Evolutionary conservation across 2,888 invertebrate species (phyloP).

Genomic region (Mycalesis mineus): DNA sequence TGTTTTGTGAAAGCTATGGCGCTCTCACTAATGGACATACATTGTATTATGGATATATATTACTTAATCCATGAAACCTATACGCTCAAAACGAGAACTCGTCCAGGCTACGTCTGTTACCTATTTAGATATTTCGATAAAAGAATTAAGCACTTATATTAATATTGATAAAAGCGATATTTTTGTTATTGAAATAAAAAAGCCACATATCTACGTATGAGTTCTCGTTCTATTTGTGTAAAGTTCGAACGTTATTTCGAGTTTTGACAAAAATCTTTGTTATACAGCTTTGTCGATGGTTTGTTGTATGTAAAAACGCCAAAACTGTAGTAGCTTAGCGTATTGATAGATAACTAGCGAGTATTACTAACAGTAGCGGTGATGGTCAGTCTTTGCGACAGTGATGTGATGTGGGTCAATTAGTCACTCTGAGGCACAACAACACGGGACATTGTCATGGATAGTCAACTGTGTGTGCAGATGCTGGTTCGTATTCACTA

Average conservation of each 20-base stretch:
- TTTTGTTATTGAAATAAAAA: conserved; percentile 46
- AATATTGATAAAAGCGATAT: conserved; percentile 42
- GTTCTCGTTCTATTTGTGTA: conserved; percentile 28
- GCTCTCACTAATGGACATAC: too few relatives aligned
- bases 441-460: conserved; percentile 26
- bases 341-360: conserved; percentile 41
- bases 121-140: neutral
- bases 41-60: too few relatives aligned
- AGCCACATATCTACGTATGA: conserved; percentile 47
- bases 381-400: conserved; percentile 43
- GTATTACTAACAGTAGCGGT: conserved; percentile 50
- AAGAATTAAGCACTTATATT: conserved; percentile 6
- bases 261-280: conserved; percentile 4
- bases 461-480: conserved; percentile 31
- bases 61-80: neutral
- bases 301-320: conserved; percentile 45
- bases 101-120: neutral
- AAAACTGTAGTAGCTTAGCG: conserved; percentile 46
- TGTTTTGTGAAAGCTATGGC: too few relatives aligned
- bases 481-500: too few relatives aligned
- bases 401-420: conserved; percentile 56
- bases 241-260: conserved; percentile 12
- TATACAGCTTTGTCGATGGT: conserved; percentile 20
- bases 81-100: neutral
- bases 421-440: conserved; percentile 48